Conservation (phyloP, 2,797 vertebrate species). For the Xenopus petersii region DNA sequence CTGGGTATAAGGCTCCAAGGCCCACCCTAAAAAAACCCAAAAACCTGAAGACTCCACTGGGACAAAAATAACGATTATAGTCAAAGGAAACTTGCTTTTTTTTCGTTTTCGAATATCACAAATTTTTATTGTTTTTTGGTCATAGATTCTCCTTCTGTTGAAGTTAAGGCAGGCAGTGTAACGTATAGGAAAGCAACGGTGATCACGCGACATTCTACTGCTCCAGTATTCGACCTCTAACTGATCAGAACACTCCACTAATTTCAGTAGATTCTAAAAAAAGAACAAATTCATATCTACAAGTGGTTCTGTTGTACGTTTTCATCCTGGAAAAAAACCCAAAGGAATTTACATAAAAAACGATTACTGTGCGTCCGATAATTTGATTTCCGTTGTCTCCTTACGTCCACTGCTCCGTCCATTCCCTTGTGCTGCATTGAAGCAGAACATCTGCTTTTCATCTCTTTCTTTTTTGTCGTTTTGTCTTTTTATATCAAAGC, state of each 20-base stretch:
- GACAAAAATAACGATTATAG: not conserved
- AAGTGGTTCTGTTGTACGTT: conserved; percentile 73
- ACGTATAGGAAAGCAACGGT: conserved; percentile 77
- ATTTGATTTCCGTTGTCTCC: conserved; percentile 39
- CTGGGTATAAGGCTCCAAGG: too few relatives aligned
- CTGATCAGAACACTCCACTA: conserved; percentile 80
- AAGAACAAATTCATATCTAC: conserved; percentile 72
- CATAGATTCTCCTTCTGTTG: conserved; percentile 15
- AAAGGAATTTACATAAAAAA: conserved; percentile 44
- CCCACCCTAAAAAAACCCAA: too few relatives aligned
- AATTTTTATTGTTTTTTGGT: conserved; percentile 40
- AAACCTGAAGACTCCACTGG: not conserved
- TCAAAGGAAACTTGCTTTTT: not conserved
- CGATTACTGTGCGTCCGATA: conserved; percentile 67
- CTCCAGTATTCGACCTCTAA: conserved; percentile 94
- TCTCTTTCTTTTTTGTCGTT: conserved; percentile 49
- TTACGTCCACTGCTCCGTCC: conserved; percentile 74
- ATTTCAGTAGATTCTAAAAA: conserved; percentile 72
- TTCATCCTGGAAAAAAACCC: conserved; percentile 59
- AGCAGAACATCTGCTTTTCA: conserved; percentile 79
- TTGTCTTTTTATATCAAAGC: conserved; percentile 59
- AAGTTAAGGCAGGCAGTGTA: conserved; percentile 82
- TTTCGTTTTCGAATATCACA: not conserved
- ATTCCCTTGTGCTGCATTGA: conserved; percentile 81
- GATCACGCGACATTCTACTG: conserved; percentile 83